These are phyloP conservation scores for Apteryx owenii DNA, from an alignment of 2,113 vertebrate genomes.

Conservation along the genomic window DNA sequence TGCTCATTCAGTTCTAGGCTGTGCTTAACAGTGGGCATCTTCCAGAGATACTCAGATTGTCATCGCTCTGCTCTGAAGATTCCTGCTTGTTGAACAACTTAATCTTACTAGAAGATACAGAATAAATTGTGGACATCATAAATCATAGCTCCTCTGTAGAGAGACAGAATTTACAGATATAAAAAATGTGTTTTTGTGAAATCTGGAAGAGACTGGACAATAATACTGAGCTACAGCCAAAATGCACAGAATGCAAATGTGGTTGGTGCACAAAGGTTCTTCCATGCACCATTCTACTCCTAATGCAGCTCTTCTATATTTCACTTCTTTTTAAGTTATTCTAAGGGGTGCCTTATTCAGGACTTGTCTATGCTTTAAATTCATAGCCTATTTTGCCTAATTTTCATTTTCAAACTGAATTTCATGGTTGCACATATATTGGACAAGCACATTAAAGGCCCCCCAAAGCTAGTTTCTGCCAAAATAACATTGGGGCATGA, in stretches of 20 bases:
- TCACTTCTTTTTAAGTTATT: background rate
- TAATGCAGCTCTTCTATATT: background rate
- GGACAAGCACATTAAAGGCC: background rate
- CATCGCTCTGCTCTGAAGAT: background rate
- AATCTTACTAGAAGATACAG: background rate
- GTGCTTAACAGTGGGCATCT: background rate
- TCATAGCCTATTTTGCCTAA: background rate
- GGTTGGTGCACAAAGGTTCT: background rate
- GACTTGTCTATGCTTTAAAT: background rate
- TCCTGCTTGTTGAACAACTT: background rate
- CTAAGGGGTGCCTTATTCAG: background rate
- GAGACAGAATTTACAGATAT: background rate
- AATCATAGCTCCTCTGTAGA: background rate
- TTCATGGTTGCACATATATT: background rate
- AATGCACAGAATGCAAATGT: background rate
- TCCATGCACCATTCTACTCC: background rate
- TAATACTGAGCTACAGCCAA: background rate
- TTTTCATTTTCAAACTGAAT: background rate
- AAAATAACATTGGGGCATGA: background rate
- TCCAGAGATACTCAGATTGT: background rate
- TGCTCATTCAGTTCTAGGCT: background rate
- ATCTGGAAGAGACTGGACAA: constrained; percentile 1
- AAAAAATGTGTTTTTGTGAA: background rate
- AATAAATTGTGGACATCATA: background rate
- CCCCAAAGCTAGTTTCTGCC: background rate